Evolutionary conservation across 92 coral and sea anemone species (phyloP), one percentile per base, ranked within the genome.

Genomic region (Epizoanthus ramosus): DNA sequence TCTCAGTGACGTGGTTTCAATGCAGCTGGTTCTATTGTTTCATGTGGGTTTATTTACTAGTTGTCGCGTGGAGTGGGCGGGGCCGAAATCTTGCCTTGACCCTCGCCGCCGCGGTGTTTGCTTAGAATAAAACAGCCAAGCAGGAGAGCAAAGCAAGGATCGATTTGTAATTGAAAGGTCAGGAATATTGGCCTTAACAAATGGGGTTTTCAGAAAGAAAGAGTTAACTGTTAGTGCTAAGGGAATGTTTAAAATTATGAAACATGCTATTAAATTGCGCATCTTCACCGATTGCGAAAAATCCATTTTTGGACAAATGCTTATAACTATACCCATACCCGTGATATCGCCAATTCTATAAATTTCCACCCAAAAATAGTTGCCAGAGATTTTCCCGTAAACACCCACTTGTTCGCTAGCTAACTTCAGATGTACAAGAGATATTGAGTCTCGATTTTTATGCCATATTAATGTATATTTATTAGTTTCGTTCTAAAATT

Each of bases 81-180:
- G 70, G 33, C 54, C 12, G 18, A 12, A 25, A n/a, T 6, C 8
- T 76, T 76, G 67, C 68, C 68, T 76, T 57, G 68, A 76, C 68
- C 56, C 47, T 50, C 14, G 54, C 14, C 54, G 15, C 8, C 9
- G 50, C 12, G 50, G 54, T 9, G 16, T 50, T 50, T 50, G 54
- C 54, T 50, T 50, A 50, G 12, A 50, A 50, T 50, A 50, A 47
- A 47, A 8, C 14, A 50, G 14, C 54, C 54, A 50, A 50, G 54
- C 54, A 10, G 54, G 54, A 50, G 54, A 50, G 54, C 22, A 15
- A 31, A 56, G 35, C 65, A 47, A 39, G 28, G 6, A 16, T 50
- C 57, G 52, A 37, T 58, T 31, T 75, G n/a, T 58, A 75, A 28
- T 58, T 35, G 59, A 58, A 57, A 75, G 47, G 81, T 75, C 69